These are phyloP conservation scores for Agonopterix arenella DNA, from an alignment of 2,888 invertebrate genomes.

Conservation along the genomic window DNA sequence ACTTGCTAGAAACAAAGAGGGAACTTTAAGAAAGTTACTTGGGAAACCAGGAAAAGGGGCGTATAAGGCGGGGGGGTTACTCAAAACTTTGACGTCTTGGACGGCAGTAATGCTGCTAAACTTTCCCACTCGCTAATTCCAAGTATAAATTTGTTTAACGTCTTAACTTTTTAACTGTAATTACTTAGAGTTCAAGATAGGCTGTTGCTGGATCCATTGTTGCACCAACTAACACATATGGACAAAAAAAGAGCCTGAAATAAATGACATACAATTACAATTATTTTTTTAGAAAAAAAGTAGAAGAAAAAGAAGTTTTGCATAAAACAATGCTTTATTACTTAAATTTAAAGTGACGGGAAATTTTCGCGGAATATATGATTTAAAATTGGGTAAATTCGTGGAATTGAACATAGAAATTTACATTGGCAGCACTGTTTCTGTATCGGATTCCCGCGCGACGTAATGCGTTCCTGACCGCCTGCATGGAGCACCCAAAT, in stretches of 20 bases:
- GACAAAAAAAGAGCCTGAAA: too few species aligned
- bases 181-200: constrained; percentile 66
- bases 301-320: too few species aligned
- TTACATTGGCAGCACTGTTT: too few species aligned
- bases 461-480: neutral
- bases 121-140: constrained; percentile 68
- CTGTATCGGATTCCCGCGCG: constrained; percentile 16
- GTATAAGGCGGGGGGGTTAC: constrained; percentile 38
- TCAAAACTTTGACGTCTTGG: constrained; percentile 64
- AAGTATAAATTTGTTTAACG: constrained; percentile 76
- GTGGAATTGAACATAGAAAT: too few species aligned
- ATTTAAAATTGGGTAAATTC: too few species aligned
- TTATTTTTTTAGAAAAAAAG: too few species aligned
- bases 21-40: constrained; percentile 59
- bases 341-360: too few species aligned
- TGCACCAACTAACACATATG: too few species aligned
- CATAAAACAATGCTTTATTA: too few species aligned
- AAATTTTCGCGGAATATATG: too few species aligned
- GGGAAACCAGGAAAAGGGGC: constrained; percentile 39
- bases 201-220: too few species aligned
- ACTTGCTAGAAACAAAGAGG: constrained; percentile 62
- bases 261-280: too few species aligned
- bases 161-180: constrained; percentile 74
- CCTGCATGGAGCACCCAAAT: neutral
- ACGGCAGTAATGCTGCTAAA: constrained; percentile 51